phyloP scores from a whole-genome alignment of 1,140 invertebrate species.

The Drosophila pectinifera region DNA sequence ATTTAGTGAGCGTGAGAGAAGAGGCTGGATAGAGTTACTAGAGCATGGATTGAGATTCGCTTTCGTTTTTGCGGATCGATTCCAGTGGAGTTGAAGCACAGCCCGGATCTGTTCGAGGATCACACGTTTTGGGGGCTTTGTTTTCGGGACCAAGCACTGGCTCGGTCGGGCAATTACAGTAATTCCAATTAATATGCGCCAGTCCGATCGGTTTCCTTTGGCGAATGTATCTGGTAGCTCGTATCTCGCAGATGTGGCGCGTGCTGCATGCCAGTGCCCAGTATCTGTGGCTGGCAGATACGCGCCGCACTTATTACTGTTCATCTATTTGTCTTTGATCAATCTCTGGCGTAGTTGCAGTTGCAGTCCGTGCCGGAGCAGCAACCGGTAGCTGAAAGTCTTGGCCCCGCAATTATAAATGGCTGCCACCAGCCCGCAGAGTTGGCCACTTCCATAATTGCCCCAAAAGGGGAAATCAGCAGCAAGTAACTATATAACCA shows the following conservation, averaged over 20 bases:
- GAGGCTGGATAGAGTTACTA: conserved; percentile 18
- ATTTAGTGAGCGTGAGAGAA: conserved; percentile 1
- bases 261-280: conserved; percentile 45
- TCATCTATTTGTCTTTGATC: conserved; percentile 54
- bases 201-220: conserved; percentile 21
- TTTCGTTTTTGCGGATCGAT: conserved; percentile 43
- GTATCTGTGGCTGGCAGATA: conserved; percentile 21
- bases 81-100: conserved; percentile 14
- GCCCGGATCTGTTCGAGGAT: conserved; percentile 14
- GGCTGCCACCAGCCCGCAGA: conserved; percentile 33
- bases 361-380: neutral
- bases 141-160: conserved; percentile 32
- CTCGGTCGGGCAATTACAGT: conserved; percentile 34
- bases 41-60: conserved; percentile 42
- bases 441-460: conserved; percentile 45
- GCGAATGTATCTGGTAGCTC: neutral
- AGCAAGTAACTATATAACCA: conserved; percentile 19
- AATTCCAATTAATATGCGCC: conserved; percentile 52
- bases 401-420: conserved; percentile 42
- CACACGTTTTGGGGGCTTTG: conserved; percentile 22
- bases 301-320: conserved; percentile 43
- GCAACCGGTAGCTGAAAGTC: conserved; percentile 41
- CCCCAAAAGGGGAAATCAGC: conserved; percentile 45
- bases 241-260: conserved; percentile 32
- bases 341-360: conserved; percentile 26